These are phyloP conservation scores for Iselma pallidipennis DNA, from an alignment of 2,888 invertebrate species.

Conservation along the genomic window DNA sequence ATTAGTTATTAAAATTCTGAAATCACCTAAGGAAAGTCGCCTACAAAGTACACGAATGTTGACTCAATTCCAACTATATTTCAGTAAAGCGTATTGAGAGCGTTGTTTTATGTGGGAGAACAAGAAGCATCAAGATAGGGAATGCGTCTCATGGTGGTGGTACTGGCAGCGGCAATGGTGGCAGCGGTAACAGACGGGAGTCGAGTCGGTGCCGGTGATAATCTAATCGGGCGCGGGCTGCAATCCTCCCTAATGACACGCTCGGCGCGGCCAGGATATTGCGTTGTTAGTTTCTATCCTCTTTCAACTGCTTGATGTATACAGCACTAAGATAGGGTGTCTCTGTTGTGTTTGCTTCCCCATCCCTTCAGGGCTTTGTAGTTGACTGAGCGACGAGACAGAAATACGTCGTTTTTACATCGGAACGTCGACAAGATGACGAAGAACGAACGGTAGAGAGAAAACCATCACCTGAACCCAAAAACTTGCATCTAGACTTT, in stretches of 20 bases:
- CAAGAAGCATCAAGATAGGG: not conserved
- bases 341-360: not conserved
- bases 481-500: not conserved
- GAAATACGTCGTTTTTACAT: not conserved
- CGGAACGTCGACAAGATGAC: not conserved
- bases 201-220: constrained; percentile 50
- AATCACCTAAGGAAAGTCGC: too few species aligned
- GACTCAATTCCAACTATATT: not conserved
- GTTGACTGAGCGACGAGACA: not conserved
- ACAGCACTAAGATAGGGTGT: not conserved
- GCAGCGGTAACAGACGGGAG: constrained; percentile 34
- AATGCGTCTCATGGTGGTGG: constrained; percentile 6
- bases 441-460: not conserved
- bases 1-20: too few species aligned
- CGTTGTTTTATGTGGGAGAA: not conserved
- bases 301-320: not conserved
- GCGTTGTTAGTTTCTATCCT: constrained; percentile 28
- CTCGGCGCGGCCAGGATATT: constrained; percentile 47
- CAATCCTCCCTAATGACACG: constrained; percentile 54
- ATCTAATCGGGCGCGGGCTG: constrained; percentile 57
- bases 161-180: constrained; percentile 36
- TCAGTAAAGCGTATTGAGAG: not conserved
- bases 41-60: too few species aligned
- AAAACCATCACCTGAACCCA: not conserved
- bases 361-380: not conserved